A percentile compares a stretch with the other conserved stretches of the same genome.
Conservation (phyloP, 2,797 vertebrate species). For the Graptemys geographica region DNA sequence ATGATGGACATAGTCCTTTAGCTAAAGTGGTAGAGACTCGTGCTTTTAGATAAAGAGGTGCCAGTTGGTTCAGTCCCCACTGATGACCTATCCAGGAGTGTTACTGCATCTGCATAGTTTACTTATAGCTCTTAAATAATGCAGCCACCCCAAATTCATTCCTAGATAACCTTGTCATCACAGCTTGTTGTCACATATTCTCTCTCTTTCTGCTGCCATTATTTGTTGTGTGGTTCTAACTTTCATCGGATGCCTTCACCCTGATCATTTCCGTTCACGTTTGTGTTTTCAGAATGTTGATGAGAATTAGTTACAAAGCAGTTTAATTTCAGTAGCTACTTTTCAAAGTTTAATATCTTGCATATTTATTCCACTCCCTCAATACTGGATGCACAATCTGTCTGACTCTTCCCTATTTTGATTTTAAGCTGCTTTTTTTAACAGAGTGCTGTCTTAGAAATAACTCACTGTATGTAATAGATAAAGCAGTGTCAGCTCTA, state of each 20-base stretch:
- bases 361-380: neutral
- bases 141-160: neutral
- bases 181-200: neutral
- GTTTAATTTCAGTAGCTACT: neutral
- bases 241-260: neutral
- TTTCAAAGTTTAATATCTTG: neutral
- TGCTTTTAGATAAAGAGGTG: neutral
- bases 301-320: neutral
- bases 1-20: neutral
- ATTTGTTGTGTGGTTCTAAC: neutral
- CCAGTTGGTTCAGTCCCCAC: neutral
- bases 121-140: neutral
- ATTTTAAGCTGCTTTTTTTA: neutral
- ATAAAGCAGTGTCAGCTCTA: neutral
- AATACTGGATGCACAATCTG: neutral
- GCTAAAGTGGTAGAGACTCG: neutral
- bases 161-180: neutral
- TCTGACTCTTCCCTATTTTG: neutral
- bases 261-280: neutral
- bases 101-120: neutral
- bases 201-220: neutral
- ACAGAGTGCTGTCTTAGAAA: neutral
- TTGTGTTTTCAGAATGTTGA: neutral
- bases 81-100: neutral
- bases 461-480: neutral